Evolutionary conservation across 2,888 invertebrate genomes (phyloP).

Genomic region (Chelonus formosanus): DNA sequence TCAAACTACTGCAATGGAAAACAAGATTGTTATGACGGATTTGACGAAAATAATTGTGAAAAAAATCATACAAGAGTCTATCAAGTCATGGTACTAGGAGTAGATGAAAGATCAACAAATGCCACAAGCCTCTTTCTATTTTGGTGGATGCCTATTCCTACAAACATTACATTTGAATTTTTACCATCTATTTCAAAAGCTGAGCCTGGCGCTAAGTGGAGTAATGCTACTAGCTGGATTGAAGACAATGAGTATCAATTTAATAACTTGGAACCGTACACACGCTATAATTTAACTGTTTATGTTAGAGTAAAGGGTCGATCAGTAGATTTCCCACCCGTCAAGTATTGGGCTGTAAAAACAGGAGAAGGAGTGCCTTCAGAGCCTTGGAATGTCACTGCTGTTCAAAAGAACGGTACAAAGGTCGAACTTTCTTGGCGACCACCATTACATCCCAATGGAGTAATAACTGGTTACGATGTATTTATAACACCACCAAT

Average conservation of each 20-base stretch:
- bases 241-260: conserved; percentile 72
- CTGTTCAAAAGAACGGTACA: conserved; percentile 72
- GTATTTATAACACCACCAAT: conserved; percentile 74
- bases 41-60: conserved; percentile 76
- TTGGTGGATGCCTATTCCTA: conserved; percentile 70
- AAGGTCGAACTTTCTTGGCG: conserved; percentile 77
- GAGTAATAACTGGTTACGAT: conserved; percentile 71
- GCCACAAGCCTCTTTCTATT: conserved; percentile 72
- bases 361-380: conserved; percentile 78
- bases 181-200: conserved; percentile 74
- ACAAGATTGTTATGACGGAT: conserved; percentile 77
- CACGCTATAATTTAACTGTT: conserved; percentile 82
- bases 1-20: conserved; percentile 74
- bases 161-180: conserved; percentile 69
- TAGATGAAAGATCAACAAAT: conserved; percentile 73
- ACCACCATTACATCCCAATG: conserved; percentile 72
- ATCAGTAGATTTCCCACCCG: conserved; percentile 70
- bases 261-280: conserved; percentile 73
- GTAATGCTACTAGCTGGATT: conserved; percentile 71
- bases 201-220: conserved; percentile 68
- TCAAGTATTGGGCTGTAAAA: conserved; percentile 67
- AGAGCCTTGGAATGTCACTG: conserved; percentile 74
- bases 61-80: conserved; percentile 65
- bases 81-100: conserved; percentile 70
- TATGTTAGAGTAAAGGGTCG: conserved; percentile 73